Base-by-base conservation (phyloP, 2,888 invertebrate species). In the Eurytoma californica region DNA sequence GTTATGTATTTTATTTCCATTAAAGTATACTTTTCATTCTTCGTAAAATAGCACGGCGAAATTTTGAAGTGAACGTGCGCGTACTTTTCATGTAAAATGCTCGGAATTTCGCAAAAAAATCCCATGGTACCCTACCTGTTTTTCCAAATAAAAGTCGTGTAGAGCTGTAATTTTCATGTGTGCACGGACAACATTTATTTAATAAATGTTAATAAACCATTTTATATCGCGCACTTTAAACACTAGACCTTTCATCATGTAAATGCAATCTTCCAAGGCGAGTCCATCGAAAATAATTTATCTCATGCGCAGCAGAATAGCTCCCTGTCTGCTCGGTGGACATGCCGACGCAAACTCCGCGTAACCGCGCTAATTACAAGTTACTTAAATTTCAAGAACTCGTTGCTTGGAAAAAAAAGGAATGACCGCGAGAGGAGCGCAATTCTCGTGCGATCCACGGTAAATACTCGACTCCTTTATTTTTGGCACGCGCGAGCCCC, bases 301-400 rank as follows among this genome's bases (percentile, higher is more conserved):
- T 77, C 74, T 67, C 28, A 60, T 30, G 66, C 20, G 57, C 3
- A 20, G 58, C 47, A 60, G 70, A 68, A 53, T 39, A 18, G 18
- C 30, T 16, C 39, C 68, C 77, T 76, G 77, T 77, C 77, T 16
- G 18, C 18, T 55, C 65, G 4, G 12, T 58, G 28, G 70, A 74
- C 74, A 80, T 24, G 77, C 69, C 3, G 77, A 53, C 51, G 18
- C 24, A 16, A 60, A 73, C 58, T 28, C 70, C 18, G 49, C 60
- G 69, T 81, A 81, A 81, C 76, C 72, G 69, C 75, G 49, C 78
- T 81, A 81, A 81, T 81, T 81, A 79, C 81, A 81, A 81, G 78
- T 81, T 72, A 66, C 78, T 81, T 72, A 72, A 78, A 74, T 47
- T 78, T 53, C 51, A 5, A 53, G 20, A 63, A 49, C 60, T 57